Evolutionary conservation across 2,888 invertebrate genomes (phyloP), one percentile per base, ranked within the genome.

Genomic region (Drosophila quinaria): DNA sequence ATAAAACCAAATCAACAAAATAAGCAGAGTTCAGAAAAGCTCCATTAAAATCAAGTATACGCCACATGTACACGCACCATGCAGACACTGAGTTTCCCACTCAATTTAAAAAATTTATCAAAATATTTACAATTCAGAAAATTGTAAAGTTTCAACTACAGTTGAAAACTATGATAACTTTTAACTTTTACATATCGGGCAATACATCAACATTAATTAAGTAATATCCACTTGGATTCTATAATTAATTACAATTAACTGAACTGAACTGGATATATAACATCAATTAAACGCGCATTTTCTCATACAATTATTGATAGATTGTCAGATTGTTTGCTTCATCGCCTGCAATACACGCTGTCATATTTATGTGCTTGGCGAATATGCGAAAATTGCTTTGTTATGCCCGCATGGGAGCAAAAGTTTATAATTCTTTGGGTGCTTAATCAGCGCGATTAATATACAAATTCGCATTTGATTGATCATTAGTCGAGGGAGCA

Each of bases 381-480:
- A 50, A 60, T 51, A 55, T 52, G 50, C 39, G 58, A 52, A 73
- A 62, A 39, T 52, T 55, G 64, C 46, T 56, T 55, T 44, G 47
- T 65, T 74, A 46, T 15, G 46, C 41, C 39, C 37, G 58, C 54
- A 17, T 49, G 46, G 13, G 37, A 0, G 9, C n/a, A 52, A 60
- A 78, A 69, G 64, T 78, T 74, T 69, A 22, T 33, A 63, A 56
- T 74, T 74, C 62, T 33, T 60, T 62, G 37, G 19, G 13, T 46
- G 61, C 70, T 65, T 79, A 81, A 81, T 83, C 86, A 80, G 51
- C 51, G 46, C 66, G 74, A 77, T 85, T 82, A 87, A 77, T 77
- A 79, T 52, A 70, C 59, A 87, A 87, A 84, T 71, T 68, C 60
- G 63, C 65, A 69, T 69, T 82, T 83, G 82, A 83, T 87, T 80